Evolutionary conservation across 2,888 invertebrate species (phyloP).

Genomic region (Dynastes tityus): DNA sequence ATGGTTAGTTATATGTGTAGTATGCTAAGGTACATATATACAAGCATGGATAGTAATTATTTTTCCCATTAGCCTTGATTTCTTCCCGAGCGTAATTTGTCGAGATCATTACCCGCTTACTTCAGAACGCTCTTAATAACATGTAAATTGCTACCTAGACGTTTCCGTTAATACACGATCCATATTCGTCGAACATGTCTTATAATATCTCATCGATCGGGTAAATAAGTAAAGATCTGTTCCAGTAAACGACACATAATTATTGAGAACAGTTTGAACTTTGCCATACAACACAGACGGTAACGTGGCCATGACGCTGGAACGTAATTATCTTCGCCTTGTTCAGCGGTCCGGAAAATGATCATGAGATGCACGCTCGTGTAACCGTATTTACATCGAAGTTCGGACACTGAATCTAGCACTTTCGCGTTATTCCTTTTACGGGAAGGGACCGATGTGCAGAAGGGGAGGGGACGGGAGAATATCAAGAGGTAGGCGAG

Average conservation of each 20-base stretch:
- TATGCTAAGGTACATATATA: not conserved
- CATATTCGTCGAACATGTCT: slow-evolving; percentile 37
- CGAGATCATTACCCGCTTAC: slow-evolving; percentile 21
- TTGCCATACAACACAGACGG: slow-evolving; percentile 51
- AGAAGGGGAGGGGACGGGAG: slow-evolving; percentile 12
- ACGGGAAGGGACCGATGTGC: slow-evolving; percentile 2
- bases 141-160: slow-evolving; percentile 42
- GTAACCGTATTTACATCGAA: slow-evolving; percentile 35
- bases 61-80: slow-evolving; percentile 40
- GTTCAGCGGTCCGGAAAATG: slow-evolving; percentile 47
- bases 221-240: slow-evolving; percentile 44
- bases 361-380: slow-evolving; percentile 47
- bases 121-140: slow-evolving; percentile 28
- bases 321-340: slow-evolving; percentile 49
- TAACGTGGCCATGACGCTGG: slow-evolving; percentile 49
- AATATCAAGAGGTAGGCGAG: slow-evolving; percentile 26
- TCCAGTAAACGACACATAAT: slow-evolving; percentile 44
- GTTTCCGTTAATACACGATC: slow-evolving; percentile 44
- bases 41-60: slow-evolving; percentile 5
- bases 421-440: slow-evolving; percentile 28
- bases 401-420: slow-evolving; percentile 35
- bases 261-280: slow-evolving; percentile 48
- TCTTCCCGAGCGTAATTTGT: slow-evolving; percentile 13
- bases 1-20: slow-evolving; percentile 7
- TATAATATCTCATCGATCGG: slow-evolving; percentile 38